Base-by-base conservation (phyloP, 2,797 vertebrate species). In the Peromyscus melanophrys region DNA sequence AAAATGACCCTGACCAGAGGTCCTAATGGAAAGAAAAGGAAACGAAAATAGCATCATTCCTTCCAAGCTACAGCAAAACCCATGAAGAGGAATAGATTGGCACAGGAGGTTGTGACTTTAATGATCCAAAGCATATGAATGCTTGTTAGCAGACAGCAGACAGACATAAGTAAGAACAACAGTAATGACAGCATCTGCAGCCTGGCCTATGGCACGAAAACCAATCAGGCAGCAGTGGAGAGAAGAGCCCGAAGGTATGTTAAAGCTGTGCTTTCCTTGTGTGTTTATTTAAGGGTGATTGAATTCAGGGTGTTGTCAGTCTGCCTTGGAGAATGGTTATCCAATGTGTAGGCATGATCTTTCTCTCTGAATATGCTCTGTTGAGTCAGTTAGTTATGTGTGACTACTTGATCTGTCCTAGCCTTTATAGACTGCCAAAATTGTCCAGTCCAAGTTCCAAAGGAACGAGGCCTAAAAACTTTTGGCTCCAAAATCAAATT, bases 201-300 rank as follows among this genome's bases (percentile, higher is more conserved):
- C 85, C 93, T 98, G 98, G 98, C 97, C 98, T 21, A 21, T 82
- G 98, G 97, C 82, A 97, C 37, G 90, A 90, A 91, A 89, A 93
- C 97, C 97, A 85, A 96, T 40, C 91, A 98, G 97, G 88, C 97
- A 96, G 97, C 97, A 69, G 75, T 34, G 94, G 94, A 97, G 96
- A 96, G 94, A 78, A 75, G 90, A 27, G 98, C 98, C 93, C 0
- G 73, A 93, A 98, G 98, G 98, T 97, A 97, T 95, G 94, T 94
- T 97, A 97, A 98, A 97, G 97, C 96, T 43, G n/a, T 34, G 95
- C 65, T 98, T 98, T 98, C 97, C 96, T 98, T 97, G 96, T 96
- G 97, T 98, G 98, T 97, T 98, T 98, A 98, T 98, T 98, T 98
- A 98, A 98, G 98, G 97, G 98, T 98, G 98, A 98, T 98, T 98